Evolutionary conservation across 2,888 invertebrate genomes (phyloP).

Genomic region (Eupithecia dodoneata): DNA sequence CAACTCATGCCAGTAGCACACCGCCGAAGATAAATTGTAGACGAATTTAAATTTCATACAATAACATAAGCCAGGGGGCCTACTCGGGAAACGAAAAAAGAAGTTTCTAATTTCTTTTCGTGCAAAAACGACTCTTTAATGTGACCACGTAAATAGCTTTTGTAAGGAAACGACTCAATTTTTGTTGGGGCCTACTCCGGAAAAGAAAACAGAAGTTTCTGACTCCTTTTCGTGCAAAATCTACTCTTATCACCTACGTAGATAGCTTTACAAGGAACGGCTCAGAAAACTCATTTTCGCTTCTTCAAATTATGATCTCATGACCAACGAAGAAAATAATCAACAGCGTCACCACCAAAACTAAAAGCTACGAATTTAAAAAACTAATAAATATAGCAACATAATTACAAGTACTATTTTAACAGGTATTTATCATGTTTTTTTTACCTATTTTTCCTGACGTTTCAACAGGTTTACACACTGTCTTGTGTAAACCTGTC

Average conservation of each 20-base stretch:
- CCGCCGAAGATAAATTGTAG: too few relatives aligned
- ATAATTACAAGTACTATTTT: background rate
- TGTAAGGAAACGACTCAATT: background rate
- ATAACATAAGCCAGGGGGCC: too few relatives aligned
- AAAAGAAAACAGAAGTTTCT: too few relatives aligned
- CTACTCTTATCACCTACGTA: too few relatives aligned
- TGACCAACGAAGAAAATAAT: conserved; percentile 4
- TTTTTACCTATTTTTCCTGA: too few relatives aligned
- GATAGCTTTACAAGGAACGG: background rate
- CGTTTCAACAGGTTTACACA: too few relatives aligned
- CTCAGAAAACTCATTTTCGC: background rate
- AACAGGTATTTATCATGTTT: too few relatives aligned
- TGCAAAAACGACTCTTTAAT: background rate
- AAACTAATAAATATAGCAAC: conserved; percentile 24
- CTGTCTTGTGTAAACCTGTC: too few relatives aligned
- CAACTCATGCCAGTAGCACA: too few relatives aligned
- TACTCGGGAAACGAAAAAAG: background rate
- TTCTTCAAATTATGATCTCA: background rate
- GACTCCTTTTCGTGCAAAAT: too few relatives aligned
- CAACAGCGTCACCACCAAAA: background rate
- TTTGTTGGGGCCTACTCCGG: too few relatives aligned
- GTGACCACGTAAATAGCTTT: background rate
- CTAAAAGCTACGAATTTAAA: background rate
- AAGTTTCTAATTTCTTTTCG: background rate
- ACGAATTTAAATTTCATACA: too few relatives aligned